Evolutionary conservation across 30 jellyfish, hydroid and myxozoan species (phyloP).

Genomic region (Pelagia noctiluca): DNA sequence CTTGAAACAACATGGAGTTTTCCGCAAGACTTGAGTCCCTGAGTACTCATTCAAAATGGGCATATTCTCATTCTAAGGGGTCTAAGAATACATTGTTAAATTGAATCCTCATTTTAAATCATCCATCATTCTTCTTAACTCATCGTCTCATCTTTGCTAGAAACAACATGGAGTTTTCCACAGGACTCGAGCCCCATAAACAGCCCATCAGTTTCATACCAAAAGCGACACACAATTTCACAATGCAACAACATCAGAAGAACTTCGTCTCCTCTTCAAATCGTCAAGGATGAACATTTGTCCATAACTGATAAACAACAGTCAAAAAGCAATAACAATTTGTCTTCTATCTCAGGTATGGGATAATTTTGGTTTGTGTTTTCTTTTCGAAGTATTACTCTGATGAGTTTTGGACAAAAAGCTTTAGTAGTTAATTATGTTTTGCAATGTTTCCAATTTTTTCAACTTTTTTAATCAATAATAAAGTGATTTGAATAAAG

Average conservation of each 20-base stretch:
- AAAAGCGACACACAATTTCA: slow-evolving; percentile 66
- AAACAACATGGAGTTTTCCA: slow-evolving; percentile 66
- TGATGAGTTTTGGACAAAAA: not conserved
- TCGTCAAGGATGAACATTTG: not conserved
- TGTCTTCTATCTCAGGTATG: slow-evolving; percentile 45
- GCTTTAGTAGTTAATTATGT: too few species aligned
- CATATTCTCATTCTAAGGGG: too few species aligned
- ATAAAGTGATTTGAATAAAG: too few species aligned
- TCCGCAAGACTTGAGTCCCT: too few species aligned
- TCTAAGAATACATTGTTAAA: too few species aligned
- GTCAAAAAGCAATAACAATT: slow-evolving; percentile 27
- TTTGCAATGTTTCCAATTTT: too few species aligned
- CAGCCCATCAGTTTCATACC: slow-evolving; percentile 45
- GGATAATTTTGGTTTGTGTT: too few species aligned
- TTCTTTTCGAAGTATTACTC: not conserved
- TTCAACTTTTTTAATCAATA: too few species aligned
- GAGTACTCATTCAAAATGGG: too few species aligned
- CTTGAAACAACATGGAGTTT: too few species aligned
- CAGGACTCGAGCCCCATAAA: slow-evolving; percentile 24
- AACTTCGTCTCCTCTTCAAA: slow-evolving; percentile 33
- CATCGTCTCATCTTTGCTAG: slow-evolving; percentile 14
- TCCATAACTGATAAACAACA: not conserved
- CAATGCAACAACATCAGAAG: slow-evolving; percentile 29
- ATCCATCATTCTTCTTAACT: too few species aligned
- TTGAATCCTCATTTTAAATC: too few species aligned